A percentile compares a stretch with the other conserved stretches of the same genome.
phyloP scores from a whole-genome alignment of 2,113 vertebrate genomes.

The Camelus bactrianus region DNA sequence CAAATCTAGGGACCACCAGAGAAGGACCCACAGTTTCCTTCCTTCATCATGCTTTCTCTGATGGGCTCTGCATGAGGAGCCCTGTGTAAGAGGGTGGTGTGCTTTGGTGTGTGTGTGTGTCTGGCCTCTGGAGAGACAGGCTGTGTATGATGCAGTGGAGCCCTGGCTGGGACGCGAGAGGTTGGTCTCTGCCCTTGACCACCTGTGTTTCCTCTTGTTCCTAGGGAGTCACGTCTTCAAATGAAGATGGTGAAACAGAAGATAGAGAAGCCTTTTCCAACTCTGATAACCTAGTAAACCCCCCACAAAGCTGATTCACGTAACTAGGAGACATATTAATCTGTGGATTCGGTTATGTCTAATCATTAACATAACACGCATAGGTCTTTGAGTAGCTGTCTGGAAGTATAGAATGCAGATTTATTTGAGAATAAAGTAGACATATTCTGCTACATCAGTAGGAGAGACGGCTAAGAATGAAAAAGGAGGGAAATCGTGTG shows the following conservation, averaged over 20 bases:
- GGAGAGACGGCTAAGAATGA: neutral
- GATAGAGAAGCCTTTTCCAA: neutral
- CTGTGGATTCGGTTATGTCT: neutral
- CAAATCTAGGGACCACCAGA: too few species aligned
- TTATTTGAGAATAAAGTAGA: neutral
- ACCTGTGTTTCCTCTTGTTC: neutral
- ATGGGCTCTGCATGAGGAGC: neutral
- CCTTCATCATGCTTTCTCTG: neutral
- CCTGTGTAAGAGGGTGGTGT: neutral
- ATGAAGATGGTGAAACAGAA: neutral
- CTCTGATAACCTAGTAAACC: neutral
- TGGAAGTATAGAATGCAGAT: neutral
- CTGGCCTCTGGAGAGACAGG: neutral
- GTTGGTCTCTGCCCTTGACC: neutral
- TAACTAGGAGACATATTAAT: neutral
- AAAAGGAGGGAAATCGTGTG: neutral
- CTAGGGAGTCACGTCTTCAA: neutral
- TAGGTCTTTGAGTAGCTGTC: neutral
- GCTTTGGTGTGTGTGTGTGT: neutral
- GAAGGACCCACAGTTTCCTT: neutral
- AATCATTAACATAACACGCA: neutral
- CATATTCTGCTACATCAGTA: neutral
- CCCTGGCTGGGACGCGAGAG: neutral
- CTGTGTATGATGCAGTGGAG: neutral
- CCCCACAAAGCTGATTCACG: neutral